phyloP scores from a whole-genome alignment of 2,797 vertebrate species.

The Thripadectes ignobilis region DNA sequence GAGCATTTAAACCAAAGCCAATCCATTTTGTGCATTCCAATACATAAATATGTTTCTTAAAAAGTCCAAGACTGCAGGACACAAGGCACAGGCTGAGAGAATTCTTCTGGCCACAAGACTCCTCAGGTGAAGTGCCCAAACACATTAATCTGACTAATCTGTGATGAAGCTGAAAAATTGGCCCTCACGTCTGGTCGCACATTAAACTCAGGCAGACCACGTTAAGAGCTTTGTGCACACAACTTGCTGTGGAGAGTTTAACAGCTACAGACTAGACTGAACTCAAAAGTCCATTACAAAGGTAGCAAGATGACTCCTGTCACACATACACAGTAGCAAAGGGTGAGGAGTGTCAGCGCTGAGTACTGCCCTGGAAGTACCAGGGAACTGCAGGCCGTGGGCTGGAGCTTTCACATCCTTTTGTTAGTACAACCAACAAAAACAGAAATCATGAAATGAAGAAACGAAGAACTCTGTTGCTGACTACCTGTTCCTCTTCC shows the following conservation, averaged over 20 bases:
- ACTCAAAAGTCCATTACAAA: background rate
- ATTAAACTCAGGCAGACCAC: background rate
- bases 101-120: background rate
- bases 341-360: fast-evolving
- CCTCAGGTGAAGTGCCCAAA: fast-evolving
- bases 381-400: background rate
- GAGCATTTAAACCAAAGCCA: background rate
- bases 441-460: background rate
- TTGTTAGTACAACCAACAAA: background rate
- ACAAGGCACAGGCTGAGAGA: background rate
- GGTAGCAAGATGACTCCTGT: background rate
- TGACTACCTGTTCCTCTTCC: background rate
- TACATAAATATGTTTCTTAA: background rate
- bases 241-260: fast-evolving
- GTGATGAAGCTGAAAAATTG: background rate
- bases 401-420: background rate
- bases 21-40: background rate
- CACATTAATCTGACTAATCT: background rate
- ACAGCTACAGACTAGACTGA: background rate
- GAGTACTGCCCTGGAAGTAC: background rate
- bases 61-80: background rate
- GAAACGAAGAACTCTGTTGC: background rate
- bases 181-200: fast-evolving
- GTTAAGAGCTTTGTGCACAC: fast-evolving
- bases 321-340: background rate